Evolutionary conservation across 2,113 vertebrate species (phyloP).

Genomic region (Microtus montanus): DNA sequence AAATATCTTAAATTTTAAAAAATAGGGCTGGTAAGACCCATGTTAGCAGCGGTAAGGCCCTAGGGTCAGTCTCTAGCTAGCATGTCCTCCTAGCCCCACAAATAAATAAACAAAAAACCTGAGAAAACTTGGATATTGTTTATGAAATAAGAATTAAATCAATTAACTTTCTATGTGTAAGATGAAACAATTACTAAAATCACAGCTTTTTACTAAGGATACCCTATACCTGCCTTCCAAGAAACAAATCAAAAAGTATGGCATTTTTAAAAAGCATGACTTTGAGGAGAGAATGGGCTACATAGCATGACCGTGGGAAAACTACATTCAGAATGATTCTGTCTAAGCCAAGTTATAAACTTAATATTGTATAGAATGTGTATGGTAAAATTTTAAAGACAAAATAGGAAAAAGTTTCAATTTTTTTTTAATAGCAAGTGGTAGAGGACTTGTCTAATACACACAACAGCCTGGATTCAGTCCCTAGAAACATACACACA

Average conservation of each 20-base stretch:
- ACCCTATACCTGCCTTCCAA: neutral
- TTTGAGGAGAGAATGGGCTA: neutral
- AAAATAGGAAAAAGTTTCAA: neutral
- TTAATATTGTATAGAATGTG: neutral
- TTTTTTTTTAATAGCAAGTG: neutral
- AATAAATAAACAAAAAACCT: neutral
- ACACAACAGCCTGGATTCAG: neutral
- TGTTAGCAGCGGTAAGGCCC: neutral
- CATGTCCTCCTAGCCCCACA: neutral
- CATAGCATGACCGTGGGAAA: neutral
- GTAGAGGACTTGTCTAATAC: neutral
- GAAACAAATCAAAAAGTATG: neutral
- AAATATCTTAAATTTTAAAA: neutral
- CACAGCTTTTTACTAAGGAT: neutral
- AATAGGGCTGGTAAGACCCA: neutral
- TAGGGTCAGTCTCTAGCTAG: neutral
- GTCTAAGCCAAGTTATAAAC: neutral
- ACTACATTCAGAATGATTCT: neutral
- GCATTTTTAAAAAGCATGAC: neutral
- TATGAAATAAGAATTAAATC: neutral
- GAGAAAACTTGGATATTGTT: neutral
- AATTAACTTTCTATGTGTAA: neutral
- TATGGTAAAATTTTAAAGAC: neutral
- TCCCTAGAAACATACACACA: neutral
- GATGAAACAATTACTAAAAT: constrained; percentile 39